phyloP scores from a whole-genome alignment of 2,888 invertebrate genomes.

The Drosophila greeni region DNA sequence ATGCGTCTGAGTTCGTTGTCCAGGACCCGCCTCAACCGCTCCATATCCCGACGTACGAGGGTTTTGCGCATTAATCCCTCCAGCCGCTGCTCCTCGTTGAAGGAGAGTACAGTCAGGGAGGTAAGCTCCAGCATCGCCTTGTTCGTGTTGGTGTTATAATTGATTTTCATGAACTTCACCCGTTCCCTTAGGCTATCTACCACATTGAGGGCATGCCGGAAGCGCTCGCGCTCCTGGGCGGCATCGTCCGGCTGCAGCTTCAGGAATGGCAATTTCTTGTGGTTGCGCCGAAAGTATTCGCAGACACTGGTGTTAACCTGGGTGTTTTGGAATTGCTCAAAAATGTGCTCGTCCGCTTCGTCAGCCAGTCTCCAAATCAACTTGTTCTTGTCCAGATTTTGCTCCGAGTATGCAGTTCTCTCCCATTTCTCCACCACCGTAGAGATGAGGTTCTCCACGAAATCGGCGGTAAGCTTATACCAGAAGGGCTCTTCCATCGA shows the following conservation, averaged over 20 bases:
- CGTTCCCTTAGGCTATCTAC: slow-evolving; percentile 28
- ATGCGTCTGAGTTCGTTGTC: slow-evolving; percentile 21
- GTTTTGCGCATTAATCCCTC: slow-evolving; percentile 18
- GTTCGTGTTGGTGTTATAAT: neutral
- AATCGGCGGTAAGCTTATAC: slow-evolving; percentile 9
- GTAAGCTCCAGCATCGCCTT: slow-evolving; percentile 18
- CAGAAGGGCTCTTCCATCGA: slow-evolving; percentile 7
- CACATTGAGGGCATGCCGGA: slow-evolving; percentile 3
- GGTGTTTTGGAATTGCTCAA: neutral
- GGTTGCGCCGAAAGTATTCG: slow-evolving; percentile 25
- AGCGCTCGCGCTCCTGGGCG: slow-evolving; percentile 3
- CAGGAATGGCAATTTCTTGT: slow-evolving; percentile 13
- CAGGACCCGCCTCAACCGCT: slow-evolving; percentile 19
- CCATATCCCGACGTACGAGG: slow-evolving; percentile 24
- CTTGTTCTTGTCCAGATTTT: slow-evolving; percentile 19
- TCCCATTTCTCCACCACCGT: slow-evolving; percentile 12
- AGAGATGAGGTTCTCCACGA: slow-evolving; percentile 8
- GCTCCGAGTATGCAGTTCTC: neutral
- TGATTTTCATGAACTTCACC: slow-evolving; percentile 9
- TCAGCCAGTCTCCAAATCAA: neutral
- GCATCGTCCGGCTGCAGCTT: neutral
- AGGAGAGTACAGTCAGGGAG: slow-evolving; percentile 9
- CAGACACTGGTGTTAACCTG: slow-evolving; percentile 3
- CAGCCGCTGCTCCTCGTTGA: slow-evolving; percentile 21
- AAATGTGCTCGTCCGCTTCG: neutral